Conservation (phyloP, 2,888 invertebrate genomes). For the Deroplatys truncata region DNA sequence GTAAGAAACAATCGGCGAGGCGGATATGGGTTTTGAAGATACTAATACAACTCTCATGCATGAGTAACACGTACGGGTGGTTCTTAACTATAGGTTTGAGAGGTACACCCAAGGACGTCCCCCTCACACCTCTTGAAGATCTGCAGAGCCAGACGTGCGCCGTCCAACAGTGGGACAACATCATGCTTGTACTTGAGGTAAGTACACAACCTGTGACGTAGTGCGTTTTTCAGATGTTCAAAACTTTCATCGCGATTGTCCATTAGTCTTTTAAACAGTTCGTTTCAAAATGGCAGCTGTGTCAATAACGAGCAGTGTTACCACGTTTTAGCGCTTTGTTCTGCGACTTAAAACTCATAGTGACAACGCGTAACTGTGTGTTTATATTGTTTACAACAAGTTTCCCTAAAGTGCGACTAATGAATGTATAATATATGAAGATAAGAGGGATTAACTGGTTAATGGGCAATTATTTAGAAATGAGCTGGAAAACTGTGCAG, state of each 20-base stretch:
- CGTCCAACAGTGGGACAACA: background rate
- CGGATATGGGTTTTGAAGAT: background rate
- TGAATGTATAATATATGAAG: too few species aligned
- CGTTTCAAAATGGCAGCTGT: too few species aligned
- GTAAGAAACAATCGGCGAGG: background rate
- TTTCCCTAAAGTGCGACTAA: too few species aligned
- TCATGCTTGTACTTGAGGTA: background rate
- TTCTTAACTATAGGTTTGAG: background rate
- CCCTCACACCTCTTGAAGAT: background rate
- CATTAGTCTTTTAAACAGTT: too few species aligned
- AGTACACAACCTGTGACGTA: background rate
- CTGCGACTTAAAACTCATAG: too few species aligned
- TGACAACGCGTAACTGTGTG: too few species aligned
- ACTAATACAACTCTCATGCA: background rate
- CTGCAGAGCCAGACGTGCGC: background rate
- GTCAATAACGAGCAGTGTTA: too few species aligned
- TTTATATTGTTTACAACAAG: too few species aligned
- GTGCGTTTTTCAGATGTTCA: background rate
- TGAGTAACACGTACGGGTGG: background rate
- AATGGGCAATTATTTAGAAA: too few species aligned
- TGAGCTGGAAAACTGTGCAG: too few species aligned
- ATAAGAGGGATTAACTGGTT: too few species aligned
- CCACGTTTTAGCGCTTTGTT: too few species aligned
- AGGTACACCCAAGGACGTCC: background rate
- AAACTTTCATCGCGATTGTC: background rate